phyloP scores from a whole-genome alignment of 2,888 invertebrate genomes.

The Eumerus sabulonum region DNA sequence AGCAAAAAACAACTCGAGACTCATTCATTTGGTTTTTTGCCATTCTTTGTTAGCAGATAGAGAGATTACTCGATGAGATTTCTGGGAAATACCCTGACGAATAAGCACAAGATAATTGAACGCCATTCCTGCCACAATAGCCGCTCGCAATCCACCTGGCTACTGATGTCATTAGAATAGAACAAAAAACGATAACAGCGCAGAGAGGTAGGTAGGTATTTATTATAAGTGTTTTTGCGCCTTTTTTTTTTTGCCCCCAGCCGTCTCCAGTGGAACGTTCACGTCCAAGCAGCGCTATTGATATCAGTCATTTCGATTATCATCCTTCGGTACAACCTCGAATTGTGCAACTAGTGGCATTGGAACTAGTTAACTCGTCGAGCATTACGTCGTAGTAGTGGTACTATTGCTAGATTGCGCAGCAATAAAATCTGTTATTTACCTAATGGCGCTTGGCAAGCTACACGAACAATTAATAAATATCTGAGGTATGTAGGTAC shows the following conservation, averaged over 20 bases:
- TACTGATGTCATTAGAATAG: not conserved
- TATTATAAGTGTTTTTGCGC: conserved; percentile 27
- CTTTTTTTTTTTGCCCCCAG: conserved; percentile 1
- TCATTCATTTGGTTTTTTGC: too few relatives aligned
- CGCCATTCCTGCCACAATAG: conserved; percentile 16
- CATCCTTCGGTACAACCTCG: conserved; percentile 31
- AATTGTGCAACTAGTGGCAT: conserved; percentile 49
- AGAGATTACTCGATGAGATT: conserved; percentile 11
- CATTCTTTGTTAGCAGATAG: not conserved
- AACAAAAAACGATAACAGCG: conserved; percentile 16
- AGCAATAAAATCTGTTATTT: conserved; percentile 28
- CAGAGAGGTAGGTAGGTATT: not conserved
- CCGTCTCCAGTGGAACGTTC: too few relatives aligned
- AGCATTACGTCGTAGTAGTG: too few relatives aligned
- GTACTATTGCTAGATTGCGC: not conserved
- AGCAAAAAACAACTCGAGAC: too few relatives aligned
- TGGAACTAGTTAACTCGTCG: conserved; percentile 13
- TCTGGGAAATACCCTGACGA: conserved; percentile 32
- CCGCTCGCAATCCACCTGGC: too few relatives aligned
- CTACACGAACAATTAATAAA: conserved; percentile 50
- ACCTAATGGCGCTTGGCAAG: conserved; percentile 31
- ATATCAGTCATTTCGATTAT: conserved; percentile 30
- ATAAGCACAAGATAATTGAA: conserved; percentile 39
- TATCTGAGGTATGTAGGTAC: conserved; percentile 32
- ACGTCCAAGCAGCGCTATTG: conserved; percentile 1